Evolutionary conservation across 1,140 invertebrate genomes (phyloP), one percentile per base, ranked within the genome.

Genomic region (Sesamia nonagrioides): DNA sequence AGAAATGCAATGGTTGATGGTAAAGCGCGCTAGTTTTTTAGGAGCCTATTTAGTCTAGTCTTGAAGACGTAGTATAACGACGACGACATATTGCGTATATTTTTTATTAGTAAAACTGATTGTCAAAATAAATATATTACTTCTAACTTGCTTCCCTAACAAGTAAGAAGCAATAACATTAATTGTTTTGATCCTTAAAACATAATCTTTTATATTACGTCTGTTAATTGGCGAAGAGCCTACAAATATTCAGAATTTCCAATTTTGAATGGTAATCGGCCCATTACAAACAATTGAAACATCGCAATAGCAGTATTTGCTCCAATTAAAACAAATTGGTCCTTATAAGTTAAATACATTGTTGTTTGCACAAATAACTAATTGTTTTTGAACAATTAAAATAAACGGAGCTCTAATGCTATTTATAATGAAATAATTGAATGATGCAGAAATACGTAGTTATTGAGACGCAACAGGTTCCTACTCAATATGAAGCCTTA

Each of bases 251-350:
- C 45, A n/a, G n/a, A 50, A 50, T 50, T 15, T 3, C 6, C 45
- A 50, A 50, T 50, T 50, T 50, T 4, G 4, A 50, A n/a, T n/a
- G 1, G 15, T 50, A 50, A 50, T 50, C 15, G 45, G 13, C 27
- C 45, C 15, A n/a, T 13, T 5, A 50, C 13, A 50, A 50, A 50
- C 45, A n/a, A 50, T 2, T n/a, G 15, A 50, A n/a, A 15, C 45
- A 4, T 50, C 15, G 4, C 13, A 66, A 18, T 21, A 13, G 17
- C n/a, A 21, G 7, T 13, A 42, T 6, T 58, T 66, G 6, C 13
- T 6, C n/a, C 17, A 42, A 66, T 66, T 42, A 21, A 42, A 66
- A 58, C 35, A 40, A 42, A 21, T 66, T 42, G 37, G 61, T 17
- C 1, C 33, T 9, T 61, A 37, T 61, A 18, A 37, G 40, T 40